phyloP scores from a whole-genome alignment of 2,113 vertebrate species.

The Pica pica region DNA sequence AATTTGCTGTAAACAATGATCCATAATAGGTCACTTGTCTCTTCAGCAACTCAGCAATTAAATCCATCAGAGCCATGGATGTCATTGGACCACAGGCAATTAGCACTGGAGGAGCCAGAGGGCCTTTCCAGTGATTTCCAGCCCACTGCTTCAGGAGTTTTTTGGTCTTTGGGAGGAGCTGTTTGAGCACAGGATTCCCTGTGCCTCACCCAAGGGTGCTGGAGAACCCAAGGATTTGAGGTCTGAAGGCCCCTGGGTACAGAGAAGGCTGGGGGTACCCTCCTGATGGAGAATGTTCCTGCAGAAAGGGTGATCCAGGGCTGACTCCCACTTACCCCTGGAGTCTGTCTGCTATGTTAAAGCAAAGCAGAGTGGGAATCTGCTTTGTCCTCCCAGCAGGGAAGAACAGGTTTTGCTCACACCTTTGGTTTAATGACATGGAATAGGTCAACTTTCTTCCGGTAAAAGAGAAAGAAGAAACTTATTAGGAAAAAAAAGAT shows the following conservation, averaged over 20 bases:
- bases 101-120: background rate
- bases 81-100: constrained; percentile 3
- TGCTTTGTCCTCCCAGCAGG: background rate
- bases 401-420: background rate
- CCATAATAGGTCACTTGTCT: constrained; percentile 43
- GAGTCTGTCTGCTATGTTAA: rapidly evolving
- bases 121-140: background rate
- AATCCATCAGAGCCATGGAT: background rate
- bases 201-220: background rate
- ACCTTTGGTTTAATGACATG: background rate
- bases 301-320: background rate
- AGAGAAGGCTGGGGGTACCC: rapidly evolving
- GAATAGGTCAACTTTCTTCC: background rate
- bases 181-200: background rate
- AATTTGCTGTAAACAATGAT: constrained; percentile 50
- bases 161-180: background rate
- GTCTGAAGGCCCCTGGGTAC: background rate
- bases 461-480: background rate
- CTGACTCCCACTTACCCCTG: background rate
- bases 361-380: background rate
- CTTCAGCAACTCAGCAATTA: constrained; percentile 10
- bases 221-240: background rate
- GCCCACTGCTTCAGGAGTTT: background rate
- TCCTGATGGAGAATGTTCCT: background rate
- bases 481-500: background rate